Evolutionary conservation across 2,797 vertebrate genomes (phyloP).

Genomic region (Threskiornis aethiopicus): DNA sequence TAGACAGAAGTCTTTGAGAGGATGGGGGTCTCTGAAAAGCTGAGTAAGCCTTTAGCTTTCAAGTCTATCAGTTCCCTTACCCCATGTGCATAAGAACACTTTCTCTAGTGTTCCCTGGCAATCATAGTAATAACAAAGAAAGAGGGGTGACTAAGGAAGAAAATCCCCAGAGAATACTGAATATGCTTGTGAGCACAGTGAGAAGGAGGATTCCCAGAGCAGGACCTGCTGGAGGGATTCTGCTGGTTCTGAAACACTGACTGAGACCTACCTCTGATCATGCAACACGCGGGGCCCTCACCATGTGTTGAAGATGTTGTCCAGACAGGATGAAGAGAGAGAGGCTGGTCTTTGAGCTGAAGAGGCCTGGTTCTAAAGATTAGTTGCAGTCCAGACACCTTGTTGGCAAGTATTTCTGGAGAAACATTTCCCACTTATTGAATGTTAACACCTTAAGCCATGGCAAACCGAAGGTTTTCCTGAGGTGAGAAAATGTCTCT

Average conservation of each 20-base stretch:
- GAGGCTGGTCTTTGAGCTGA: not conserved
- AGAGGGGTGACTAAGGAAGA: not conserved
- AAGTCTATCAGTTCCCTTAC: not conserved
- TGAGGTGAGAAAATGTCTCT: not conserved
- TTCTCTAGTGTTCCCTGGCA: not conserved
- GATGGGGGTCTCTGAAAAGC: not conserved
- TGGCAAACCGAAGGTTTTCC: not conserved
- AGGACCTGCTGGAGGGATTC: not conserved
- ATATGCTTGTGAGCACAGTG: not conserved
- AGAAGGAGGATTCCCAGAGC: not conserved
- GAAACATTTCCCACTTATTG: not conserved
- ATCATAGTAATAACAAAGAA: not conserved
- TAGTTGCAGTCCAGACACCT: not conserved
- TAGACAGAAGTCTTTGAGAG: not conserved
- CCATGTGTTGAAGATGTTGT: not conserved
- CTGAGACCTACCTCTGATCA: not conserved
- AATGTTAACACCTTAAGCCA: not conserved
- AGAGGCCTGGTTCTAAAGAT: not conserved
- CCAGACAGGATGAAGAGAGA: not conserved
- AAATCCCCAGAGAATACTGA: not conserved
- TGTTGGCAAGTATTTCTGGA: not conserved
- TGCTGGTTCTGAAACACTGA: not conserved
- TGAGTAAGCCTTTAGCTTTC: not conserved
- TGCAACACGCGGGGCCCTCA: not conserved
- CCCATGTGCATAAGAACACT: not conserved